These are phyloP conservation scores for Capra hircus DNA, from an alignment of 2,113 vertebrate species.

Conservation along the genomic window DNA sequence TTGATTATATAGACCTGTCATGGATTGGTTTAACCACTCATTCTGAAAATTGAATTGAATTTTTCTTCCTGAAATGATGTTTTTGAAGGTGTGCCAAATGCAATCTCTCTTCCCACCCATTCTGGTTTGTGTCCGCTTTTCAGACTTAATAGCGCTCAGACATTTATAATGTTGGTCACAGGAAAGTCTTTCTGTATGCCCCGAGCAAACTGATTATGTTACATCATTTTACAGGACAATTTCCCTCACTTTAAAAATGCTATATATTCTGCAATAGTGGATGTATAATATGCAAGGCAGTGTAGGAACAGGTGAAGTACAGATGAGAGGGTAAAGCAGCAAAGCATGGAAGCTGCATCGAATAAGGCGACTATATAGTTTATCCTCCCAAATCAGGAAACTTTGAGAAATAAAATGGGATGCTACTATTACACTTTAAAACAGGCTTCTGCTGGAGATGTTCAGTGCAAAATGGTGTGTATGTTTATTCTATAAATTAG, in stretches of 20 bases:
- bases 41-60: conserved; percentile 65
- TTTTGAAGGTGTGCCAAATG: conserved; percentile 60
- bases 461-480: background rate
- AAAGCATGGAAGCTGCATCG: background rate
- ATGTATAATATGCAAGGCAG: background rate
- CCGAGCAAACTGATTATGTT: conserved; percentile 35
- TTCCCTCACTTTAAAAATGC: conserved; percentile 38
- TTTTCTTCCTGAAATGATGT: conserved; percentile 61
- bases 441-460: background rate
- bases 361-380: background rate
- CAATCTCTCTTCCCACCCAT: conserved; percentile 52
- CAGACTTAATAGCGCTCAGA: conserved; percentile 49
- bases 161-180: conserved; percentile 49
- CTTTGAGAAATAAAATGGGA: background rate
- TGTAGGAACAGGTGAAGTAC: background rate
- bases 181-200: conserved; percentile 32
- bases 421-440: background rate
- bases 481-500: background rate
- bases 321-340: background rate
- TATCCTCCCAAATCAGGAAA: background rate
- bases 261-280: background rate
- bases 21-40: conserved; percentile 58
- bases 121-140: conserved; percentile 24
- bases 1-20: conserved; percentile 53
- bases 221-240: conserved; percentile 47